Conservation (phyloP, 2,797 vertebrate species). For the Aphelocoma californica region DNA sequence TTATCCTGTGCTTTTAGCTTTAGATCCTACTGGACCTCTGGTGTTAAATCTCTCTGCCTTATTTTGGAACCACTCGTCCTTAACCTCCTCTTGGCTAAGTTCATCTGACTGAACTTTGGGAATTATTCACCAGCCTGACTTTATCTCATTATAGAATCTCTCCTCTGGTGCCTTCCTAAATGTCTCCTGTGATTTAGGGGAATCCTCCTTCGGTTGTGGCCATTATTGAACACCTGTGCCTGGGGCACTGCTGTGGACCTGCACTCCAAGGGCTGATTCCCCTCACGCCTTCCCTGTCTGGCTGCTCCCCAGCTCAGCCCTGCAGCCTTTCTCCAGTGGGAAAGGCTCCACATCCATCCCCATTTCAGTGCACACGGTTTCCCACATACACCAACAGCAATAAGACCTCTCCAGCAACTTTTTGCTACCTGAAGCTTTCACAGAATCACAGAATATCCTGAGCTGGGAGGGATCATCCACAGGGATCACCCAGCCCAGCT, state of each 20-base stretch:
- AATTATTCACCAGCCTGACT: not conserved
- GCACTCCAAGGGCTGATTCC: not conserved
- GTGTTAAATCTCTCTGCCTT: not conserved
- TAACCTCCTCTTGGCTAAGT: not conserved
- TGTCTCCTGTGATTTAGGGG: not conserved
- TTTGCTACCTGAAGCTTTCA: not conserved
- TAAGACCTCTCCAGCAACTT: not conserved
- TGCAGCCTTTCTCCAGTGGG: not conserved
- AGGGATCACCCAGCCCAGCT: rapidly evolving
- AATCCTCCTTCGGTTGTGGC: not conserved
- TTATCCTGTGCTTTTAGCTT: not conserved
- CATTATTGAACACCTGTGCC: not conserved
- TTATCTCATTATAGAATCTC: not conserved
- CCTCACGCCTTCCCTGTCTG: rapidly evolving
- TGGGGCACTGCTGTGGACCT: not conserved
- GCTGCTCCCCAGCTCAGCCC: not conserved
- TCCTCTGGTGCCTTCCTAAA: not conserved
- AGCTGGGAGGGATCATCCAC: not conserved
- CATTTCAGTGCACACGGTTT: not conserved
- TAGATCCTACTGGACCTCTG: not conserved
- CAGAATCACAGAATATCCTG: rapidly evolving
- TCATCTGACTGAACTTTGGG: not conserved
- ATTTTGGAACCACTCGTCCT: not conserved
- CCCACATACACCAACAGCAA: not conserved
- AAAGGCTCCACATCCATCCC: not conserved